phyloP scores from a whole-genome alignment of 2,888 invertebrate species.

The Anodontia alba region DNA sequence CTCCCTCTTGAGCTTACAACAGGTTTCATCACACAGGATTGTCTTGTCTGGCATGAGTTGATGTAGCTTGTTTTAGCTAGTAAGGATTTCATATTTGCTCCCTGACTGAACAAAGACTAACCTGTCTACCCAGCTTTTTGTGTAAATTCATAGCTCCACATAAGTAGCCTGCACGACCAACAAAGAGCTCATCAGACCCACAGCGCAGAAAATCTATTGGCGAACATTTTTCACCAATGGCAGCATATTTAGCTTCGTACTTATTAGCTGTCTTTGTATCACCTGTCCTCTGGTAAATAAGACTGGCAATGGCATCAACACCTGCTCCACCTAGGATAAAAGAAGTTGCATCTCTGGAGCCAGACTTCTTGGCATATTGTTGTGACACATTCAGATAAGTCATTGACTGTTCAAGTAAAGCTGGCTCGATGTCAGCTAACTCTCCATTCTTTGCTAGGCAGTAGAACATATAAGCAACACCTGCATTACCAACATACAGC shows the following conservation, averaged over 20 bases:
- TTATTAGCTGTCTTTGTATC: constrained; percentile 54
- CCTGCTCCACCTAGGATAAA: constrained; percentile 93
- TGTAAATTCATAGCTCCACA: constrained; percentile 91
- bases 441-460: constrained; percentile 88
- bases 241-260: constrained; percentile 84
- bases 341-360: constrained; percentile 87
- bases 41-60: no score
- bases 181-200: constrained; percentile 92
- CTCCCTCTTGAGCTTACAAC: no score
- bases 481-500: constrained; percentile 89
- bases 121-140: constrained; percentile 76
- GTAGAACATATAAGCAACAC: constrained; percentile 92
- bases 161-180: constrained; percentile 93
- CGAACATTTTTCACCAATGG: constrained; percentile 85
- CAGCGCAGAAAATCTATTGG: constrained; percentile 83
- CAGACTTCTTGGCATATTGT: constrained; percentile 83
- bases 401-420: constrained; percentile 87
- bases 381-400: constrained; percentile 89
- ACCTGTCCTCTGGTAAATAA: constrained; percentile 85
- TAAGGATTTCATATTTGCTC: no score
- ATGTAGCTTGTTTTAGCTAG: no score
- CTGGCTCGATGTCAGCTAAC: constrained; percentile 62
- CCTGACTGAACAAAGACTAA: constrained; percentile 11
- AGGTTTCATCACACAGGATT: no score
- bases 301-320: constrained; percentile 89